Evolutionary conservation across 2,113 vertebrate genomes (phyloP).

Genomic region (Pseudopodoces humilis): DNA sequence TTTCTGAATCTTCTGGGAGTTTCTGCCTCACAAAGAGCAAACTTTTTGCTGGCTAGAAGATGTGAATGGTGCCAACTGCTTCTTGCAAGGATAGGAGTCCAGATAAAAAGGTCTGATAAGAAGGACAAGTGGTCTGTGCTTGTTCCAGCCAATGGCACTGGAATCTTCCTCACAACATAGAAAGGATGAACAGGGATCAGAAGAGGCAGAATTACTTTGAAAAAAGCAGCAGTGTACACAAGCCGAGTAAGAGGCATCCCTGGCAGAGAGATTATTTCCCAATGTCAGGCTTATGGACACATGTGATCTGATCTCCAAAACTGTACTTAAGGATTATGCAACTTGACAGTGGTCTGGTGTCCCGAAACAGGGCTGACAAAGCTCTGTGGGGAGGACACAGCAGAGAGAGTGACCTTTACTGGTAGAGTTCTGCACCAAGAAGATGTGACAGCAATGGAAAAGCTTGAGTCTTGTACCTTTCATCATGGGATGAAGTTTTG

Average conservation of each 20-base stretch:
- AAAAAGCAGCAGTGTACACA: not conserved
- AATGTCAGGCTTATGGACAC: not conserved
- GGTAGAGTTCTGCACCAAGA: not conserved
- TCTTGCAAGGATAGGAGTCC: slow-evolving; percentile 11
- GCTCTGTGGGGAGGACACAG: not conserved
- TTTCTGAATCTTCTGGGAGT: not conserved
- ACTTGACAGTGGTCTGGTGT: not conserved
- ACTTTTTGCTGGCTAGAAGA: slow-evolving; percentile 14
- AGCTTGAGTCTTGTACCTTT: not conserved
- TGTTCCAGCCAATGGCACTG: not conserved
- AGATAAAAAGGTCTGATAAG: slow-evolving; percentile 48
- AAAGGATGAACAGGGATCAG: not conserved
- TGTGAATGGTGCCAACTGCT: slow-evolving; percentile 10
- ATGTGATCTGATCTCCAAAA: not conserved
- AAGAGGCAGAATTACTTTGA: not conserved
- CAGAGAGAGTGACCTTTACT: not conserved
- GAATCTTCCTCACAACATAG: slow-evolving; percentile 26
- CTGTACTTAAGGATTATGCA: not conserved
- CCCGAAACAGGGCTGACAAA: not conserved
- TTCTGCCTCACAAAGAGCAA: slow-evolving; percentile 5
- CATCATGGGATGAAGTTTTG: not conserved
- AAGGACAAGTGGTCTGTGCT: slow-evolving; percentile 36
- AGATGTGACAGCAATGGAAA: not conserved
- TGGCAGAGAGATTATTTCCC: slow-evolving; percentile 20
- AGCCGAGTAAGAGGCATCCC: not conserved